Base-by-base conservation (phyloP, 2,113 vertebrate species). In the Clinocottus analis region DNA sequence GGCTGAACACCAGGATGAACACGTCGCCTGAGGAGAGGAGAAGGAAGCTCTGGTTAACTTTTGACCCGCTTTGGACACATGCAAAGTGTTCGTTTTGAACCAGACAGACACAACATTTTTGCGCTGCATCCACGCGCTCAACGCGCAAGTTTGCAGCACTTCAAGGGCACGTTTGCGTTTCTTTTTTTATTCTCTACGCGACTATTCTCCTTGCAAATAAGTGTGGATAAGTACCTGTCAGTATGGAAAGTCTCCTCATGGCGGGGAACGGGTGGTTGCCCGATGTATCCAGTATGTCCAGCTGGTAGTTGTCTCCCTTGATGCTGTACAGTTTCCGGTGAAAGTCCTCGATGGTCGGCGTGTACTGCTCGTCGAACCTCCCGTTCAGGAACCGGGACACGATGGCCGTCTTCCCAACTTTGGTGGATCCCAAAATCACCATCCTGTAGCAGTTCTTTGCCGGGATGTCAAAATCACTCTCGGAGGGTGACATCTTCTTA, bases 301-400 rank as follows among this genome's bases (percentile, higher is more conserved):
- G 95, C 93, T 98, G 98, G 89, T 99, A 99, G 35, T 98, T 95
- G 73, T 98, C 97, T 1, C 98, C 98, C 0, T 97, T 96, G 93
- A 99, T 99, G 93, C 96, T 98, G 95, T 99, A 99, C 89, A 99
- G 95, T 94, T 99, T 99, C 94, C 98, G 95, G 94, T 99, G 98
- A 91, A 99, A 99, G 92, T 99, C 97, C 92, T 99, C 98, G 66
- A 99, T 98, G 82, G 98, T 99, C 77, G 98, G 98, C 0, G 98
- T 98, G 96, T 99, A 99, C 76, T 98, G 94, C 75, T 99, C 98
- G 14, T 99, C 98, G 77, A 99, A 99, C 86, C 95, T 95, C 65
- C 97, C 97, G 27, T 94, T 98, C 86, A 99, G 95, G 91, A 99
- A 99, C 63, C 97, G 97, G 0, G 97, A 98, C 51, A 99, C 97